Evolutionary conservation across 2,797 vertebrate genomes (phyloP).

Genomic region (Chromis chromis): DNA sequence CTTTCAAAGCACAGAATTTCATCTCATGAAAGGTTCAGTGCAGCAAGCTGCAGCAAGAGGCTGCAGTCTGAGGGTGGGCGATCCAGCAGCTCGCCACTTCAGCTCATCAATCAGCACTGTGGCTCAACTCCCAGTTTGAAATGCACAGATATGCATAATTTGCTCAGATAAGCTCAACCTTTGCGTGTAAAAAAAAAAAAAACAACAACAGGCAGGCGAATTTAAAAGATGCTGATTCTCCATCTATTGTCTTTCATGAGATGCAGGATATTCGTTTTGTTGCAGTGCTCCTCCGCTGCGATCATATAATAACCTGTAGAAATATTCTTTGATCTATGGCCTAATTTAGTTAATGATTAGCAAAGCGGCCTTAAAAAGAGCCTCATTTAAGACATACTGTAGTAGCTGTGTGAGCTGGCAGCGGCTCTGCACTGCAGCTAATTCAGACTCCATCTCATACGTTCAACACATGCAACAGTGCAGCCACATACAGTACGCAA

Average conservation of each 20-base stretch:
- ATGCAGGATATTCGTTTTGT: conserved; percentile 21
- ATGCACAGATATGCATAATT: conserved; percentile 38
- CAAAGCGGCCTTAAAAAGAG: conserved; percentile 10
- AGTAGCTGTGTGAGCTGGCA: conserved; percentile 34
- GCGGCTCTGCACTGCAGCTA: conserved; percentile 71
- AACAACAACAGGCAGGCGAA: conserved; percentile 3
- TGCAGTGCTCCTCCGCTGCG: background rate
- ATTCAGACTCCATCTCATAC: conserved; percentile 54
- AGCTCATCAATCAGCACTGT: conserved; percentile 60
- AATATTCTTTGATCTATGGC: conserved; percentile 42
- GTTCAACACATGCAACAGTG: conserved; percentile 40
- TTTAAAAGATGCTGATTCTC: conserved; percentile 16
- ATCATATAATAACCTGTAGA: conserved; percentile 48
- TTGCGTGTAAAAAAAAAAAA: conserved; percentile 2
- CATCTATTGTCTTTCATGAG: conserved; percentile 9
- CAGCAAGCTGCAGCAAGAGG: conserved; percentile 80
- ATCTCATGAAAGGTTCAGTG: conserved; percentile 83
- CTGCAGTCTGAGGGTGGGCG: conserved; percentile 73
- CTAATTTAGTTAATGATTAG: conserved; percentile 52
- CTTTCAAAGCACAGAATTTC: conserved; percentile 82
- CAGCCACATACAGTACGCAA: conserved; percentile 25
- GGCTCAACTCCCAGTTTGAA: conserved; percentile 30
- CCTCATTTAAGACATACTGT: conserved; percentile 27
- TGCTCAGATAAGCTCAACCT: conserved; percentile 20
- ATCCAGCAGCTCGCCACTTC: conserved; percentile 57